These are phyloP conservation scores for Campylorhamphus procurvoides DNA, from an alignment of 2,113 vertebrate species.

Conservation along the genomic window DNA sequence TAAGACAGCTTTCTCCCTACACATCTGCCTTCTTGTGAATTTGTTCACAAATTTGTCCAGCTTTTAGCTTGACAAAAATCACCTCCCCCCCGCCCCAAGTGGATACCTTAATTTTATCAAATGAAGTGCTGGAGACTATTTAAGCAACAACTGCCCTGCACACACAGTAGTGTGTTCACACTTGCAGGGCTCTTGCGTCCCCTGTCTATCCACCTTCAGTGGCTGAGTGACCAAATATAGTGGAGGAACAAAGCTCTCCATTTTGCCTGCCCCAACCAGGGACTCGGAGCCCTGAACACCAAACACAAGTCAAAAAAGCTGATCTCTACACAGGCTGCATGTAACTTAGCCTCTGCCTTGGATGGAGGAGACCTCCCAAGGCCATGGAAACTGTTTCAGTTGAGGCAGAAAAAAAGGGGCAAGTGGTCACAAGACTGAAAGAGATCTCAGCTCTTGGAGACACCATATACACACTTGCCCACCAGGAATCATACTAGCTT, in stretches of 20 bases:
- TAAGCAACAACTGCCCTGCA: not conserved
- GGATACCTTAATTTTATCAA: not conserved
- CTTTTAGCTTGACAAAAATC: not conserved
- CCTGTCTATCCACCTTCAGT: not conserved
- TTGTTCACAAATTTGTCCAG: not conserved
- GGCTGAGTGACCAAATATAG: not conserved
- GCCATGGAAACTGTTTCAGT: not conserved
- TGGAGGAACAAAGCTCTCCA: not conserved
- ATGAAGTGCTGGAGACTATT: not conserved
- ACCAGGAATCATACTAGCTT: not conserved
- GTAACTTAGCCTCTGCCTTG: not conserved
- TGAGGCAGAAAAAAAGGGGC: not conserved
- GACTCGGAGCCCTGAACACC: not conserved
- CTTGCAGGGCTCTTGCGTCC: not conserved
- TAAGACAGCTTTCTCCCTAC: not conserved
- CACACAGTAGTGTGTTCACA: rapidly evolving
- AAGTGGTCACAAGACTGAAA: not conserved
- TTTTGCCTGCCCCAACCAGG: rapidly evolving
- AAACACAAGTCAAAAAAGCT: not conserved
- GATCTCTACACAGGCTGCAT: rapidly evolving
- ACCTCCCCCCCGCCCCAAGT: not conserved
- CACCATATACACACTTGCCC: not conserved
- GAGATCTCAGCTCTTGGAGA: not conserved
- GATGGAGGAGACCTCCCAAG: not conserved
- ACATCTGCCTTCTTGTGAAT: not conserved